Base-by-base conservation (phyloP, 2,888 invertebrate genomes). In the Watsonalla cultraria region DNA sequence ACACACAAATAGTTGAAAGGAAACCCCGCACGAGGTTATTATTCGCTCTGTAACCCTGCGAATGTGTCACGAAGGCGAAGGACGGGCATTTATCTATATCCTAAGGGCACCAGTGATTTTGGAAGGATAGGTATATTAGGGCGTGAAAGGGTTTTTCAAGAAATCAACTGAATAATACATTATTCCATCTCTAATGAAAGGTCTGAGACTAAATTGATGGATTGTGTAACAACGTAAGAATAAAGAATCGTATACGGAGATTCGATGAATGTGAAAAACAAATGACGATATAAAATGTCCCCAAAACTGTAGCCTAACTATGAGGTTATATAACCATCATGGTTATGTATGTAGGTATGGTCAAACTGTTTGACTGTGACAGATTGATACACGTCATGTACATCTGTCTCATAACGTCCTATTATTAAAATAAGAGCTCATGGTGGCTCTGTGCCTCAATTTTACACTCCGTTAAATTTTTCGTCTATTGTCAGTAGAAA, bases 41-140 rank as follows among this genome's bases (percentile, higher is more conserved):
- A 88, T 85, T 87, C 84, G 86, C 80, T 80, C 77, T 79, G 80
- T 75, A 82, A 80, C 78, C 82, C 80, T 69, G 73, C 76, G 70
- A 84, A 86, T 84, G 86, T 89, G 89, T 90, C 89, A 87, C 78
- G 79, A 76, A 72, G 72, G 70, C 68, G 78, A 78, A 78, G 81
- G 82, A 80, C 76, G 70, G 75, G 77, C 86, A 89, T 90, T 90
- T 89, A 82, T 90, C 85, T 82, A 86, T 84, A 87, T 86, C 84
- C 85, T 86, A 74, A 81, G 76, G 82, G 83, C 80, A 80, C 80
- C 82, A 81, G 83, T 86, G 89, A 86, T 84, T 88, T 86, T 72
- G 69, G 74, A 75, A 79, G 81, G 81, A 83, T 82, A 24, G 24
- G 24, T 24, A 79, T 83, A 82, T 80, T 81, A 76, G 75, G 66